A percentile compares a stretch with the other conserved stretches of the same genome.
These are phyloP conservation scores for Entelurus aequoreus DNA, from an alignment of 2,113 vertebrate species.

Conservation along the genomic window DNA sequence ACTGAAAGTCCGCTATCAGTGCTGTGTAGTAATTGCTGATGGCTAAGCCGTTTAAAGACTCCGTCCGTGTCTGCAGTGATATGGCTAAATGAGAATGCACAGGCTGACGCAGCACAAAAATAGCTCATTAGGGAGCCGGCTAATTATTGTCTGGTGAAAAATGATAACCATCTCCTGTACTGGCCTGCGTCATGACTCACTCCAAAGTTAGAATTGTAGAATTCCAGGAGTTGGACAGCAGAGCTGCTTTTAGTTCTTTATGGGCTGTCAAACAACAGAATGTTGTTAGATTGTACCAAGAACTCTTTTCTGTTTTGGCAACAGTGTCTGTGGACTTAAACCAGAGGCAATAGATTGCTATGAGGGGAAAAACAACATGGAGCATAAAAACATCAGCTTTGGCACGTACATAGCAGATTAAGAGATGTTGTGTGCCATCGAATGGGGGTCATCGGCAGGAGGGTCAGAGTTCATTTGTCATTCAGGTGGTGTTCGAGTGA, in stretches of 20 bases:
- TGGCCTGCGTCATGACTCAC: conserved; percentile 19
- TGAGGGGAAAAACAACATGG: conserved; percentile 6
- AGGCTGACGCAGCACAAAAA: conserved; percentile 29
- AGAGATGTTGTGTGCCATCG: conserved; percentile 29
- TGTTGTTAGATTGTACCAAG: conserved; percentile 23
- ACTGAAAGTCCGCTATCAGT: conserved; percentile 15
- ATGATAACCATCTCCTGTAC: conserved; percentile 40
- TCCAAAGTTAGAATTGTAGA: conserved; percentile 43
- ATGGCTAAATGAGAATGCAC: conserved; percentile 48
- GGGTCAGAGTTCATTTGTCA: conserved; percentile 62
- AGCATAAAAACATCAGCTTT: conserved; percentile 26
- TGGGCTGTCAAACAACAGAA: conserved; percentile 24
- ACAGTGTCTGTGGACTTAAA: conserved; percentile 1
- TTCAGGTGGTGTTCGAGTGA: conserved; percentile 49
- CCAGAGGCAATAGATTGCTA: not conserved
- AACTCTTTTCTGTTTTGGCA: conserved; percentile 14
- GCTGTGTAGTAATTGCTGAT: conserved; percentile 18
- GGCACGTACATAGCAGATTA: conserved; percentile 31
- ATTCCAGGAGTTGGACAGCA: conserved; percentile 38
- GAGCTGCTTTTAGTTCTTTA: conserved; percentile 39
- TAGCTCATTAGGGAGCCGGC: conserved; percentile 55
- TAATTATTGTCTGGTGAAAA: conserved; percentile 64
- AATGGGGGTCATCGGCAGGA: conserved; percentile 51
- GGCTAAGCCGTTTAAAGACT: conserved; percentile 39
- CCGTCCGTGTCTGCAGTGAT: conserved; percentile 15